Evolutionary conservation across 1,140 invertebrate genomes (phyloP).

Genomic region (Lepidurus couesii): DNA sequence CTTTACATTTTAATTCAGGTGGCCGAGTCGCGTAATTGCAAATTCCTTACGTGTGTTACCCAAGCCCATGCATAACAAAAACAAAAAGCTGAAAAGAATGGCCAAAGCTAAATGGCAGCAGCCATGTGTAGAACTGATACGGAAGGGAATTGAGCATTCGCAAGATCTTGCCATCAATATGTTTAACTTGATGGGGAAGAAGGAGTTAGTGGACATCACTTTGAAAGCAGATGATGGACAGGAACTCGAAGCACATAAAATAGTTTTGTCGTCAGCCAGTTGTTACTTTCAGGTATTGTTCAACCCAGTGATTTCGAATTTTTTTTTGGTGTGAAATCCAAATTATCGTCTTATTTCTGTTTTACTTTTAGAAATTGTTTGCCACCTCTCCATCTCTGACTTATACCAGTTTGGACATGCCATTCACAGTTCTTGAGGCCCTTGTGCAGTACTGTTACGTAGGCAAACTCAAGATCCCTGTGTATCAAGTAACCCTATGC

Average conservation of each 20-base stretch:
- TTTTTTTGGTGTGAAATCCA: background rate
- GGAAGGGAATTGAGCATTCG: background rate
- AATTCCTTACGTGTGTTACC: no score
- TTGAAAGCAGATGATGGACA: background rate
- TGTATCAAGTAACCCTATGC: background rate
- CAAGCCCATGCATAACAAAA: background rate
- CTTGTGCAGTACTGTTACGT: background rate
- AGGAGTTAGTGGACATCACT: background rate
- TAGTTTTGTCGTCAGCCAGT: background rate
- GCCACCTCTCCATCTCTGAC: background rate
- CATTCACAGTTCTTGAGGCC: background rate
- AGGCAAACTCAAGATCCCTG: background rate
- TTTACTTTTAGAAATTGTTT: background rate
- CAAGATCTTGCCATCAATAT: background rate
- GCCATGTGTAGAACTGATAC: background rate
- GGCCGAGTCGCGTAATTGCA: no score
- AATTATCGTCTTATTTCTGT: background rate
- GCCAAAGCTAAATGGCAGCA: background rate
- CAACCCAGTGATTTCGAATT: background rate
- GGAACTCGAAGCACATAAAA: background rate
- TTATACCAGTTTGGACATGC: background rate
- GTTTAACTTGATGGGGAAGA: background rate
- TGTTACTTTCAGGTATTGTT: background rate
- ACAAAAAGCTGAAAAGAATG: background rate
- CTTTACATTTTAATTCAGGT: no score